Base-by-base conservation (phyloP, 2,888 invertebrate genomes). In the Nomada goodeniana region DNA sequence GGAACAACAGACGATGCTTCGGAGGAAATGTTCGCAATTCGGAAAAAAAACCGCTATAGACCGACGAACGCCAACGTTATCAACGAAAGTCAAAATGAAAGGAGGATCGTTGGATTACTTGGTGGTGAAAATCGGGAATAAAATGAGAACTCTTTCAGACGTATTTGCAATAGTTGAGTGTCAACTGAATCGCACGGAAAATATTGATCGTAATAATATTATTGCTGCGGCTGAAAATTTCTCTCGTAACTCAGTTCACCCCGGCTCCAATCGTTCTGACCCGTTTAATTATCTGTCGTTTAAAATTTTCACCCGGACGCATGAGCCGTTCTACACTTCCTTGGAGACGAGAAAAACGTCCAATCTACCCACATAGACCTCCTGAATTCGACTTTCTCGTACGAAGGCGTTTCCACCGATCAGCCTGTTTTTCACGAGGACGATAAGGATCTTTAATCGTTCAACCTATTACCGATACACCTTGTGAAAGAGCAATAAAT, bases 321-420 rank as follows among this genome's bases (percentile, higher is more conserved):
- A 36, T 7, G 20, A 20, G 53, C n/a, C 20, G 29, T 53, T 52
- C 2, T 13, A 20, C 20, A 15, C 36, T 36, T 5, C 0, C 47
- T 23, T 5, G 26, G 7, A 57, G 55, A 11, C 10, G 5, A 20
- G 47, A 78, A 76, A 76, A 78, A 68, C 63, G 9, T n/a, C 4
- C 61, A 11, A 61, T 76, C 69, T 36, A 60, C 50, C 60, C 50
- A 60, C 70, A 36, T 29, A 26, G 4, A 5, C 15, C 29, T 26
- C 29, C 7, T n/a, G 18, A 36, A 75, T 68, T 70, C 61, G 44
- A 67, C 67, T 81, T 69, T 69, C 65, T 60, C 80, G 52, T 55
- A 26, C 65, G 81, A 44, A 61, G 81, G 80, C 81, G 74, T 82
- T 82, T 70, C 69, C 74, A 23, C 53, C 47, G 74, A 61, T 74